Evolutionary conservation across 2,888 invertebrate genomes (phyloP).

Genomic region (Nipponacmea schrenckii): DNA sequence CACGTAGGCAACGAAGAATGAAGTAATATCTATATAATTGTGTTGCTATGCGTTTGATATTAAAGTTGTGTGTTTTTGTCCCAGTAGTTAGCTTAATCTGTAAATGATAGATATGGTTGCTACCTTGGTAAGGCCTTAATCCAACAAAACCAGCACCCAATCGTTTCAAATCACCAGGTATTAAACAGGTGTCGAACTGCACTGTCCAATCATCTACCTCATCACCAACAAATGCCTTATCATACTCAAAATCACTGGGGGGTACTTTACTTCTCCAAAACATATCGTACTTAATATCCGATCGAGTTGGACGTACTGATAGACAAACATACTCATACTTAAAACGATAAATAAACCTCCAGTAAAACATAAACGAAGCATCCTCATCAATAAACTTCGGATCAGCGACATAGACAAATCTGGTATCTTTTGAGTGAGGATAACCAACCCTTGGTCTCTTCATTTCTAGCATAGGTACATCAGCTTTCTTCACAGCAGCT

Average conservation of each 20-base stretch:
- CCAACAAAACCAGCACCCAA: conserved; percentile 2
- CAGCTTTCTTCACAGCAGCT: not conserved
- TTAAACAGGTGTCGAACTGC: not conserved
- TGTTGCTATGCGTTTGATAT: no score
- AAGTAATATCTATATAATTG: no score
- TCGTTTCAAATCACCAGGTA: not conserved
- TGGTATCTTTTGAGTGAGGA: not conserved
- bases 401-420: not conserved
- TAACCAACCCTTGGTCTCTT: not conserved
- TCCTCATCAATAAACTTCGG: conserved; percentile 14
- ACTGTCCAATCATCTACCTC: not conserved
- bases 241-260: conserved; percentile 14
- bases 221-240: not conserved
- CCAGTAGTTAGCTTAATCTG: no score
- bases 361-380: conserved; percentile 16
- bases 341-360: conserved; percentile 16
- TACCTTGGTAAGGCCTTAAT: not conserved
- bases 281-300: conserved; percentile 12
- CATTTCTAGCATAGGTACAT: not conserved
- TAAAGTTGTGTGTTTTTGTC: no score
- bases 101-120: not conserved
- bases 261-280: conserved; percentile 12
- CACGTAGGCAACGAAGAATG: no score
- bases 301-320: not conserved
- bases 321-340: conserved; percentile 13